These are phyloP conservation scores for Leucoma salicis DNA, from an alignment of 2,888 invertebrate species.

Conservation along the genomic window DNA sequence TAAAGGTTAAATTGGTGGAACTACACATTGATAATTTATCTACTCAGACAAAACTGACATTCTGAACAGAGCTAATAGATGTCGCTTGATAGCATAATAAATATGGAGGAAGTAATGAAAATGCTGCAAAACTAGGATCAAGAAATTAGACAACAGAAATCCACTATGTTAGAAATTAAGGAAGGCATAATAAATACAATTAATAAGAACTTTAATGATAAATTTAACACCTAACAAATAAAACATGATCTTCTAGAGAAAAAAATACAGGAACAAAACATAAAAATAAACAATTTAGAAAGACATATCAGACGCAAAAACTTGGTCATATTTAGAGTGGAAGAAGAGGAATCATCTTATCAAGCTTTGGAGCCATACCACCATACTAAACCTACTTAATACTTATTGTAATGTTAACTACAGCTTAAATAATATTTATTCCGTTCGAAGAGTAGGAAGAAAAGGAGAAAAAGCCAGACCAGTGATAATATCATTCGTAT, in stretches of 20 bases:
- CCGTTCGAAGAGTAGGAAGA: constrained; percentile 23
- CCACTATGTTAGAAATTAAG: constrained; percentile 9
- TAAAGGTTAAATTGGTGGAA: too few species aligned
- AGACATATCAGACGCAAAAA: too few species aligned
- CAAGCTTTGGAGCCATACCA: constrained; percentile 29
- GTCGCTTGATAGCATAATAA: too few species aligned
- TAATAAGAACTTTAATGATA: neutral
- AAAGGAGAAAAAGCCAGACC: constrained; percentile 19
- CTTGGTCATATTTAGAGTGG: constrained; percentile 1
- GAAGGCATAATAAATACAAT: constrained; percentile 11
- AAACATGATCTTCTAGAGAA: neutral
- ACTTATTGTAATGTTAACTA: constrained; percentile 16
- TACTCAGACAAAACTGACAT: too few species aligned
- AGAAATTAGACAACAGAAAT: neutral
- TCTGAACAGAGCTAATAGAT: too few species aligned
- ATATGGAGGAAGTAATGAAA: neutral
- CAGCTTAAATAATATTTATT: constrained; percentile 13
- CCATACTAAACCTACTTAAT: constrained; percentile 29
- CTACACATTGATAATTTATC: too few species aligned
- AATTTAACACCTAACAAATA: neutral
- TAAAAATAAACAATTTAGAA: too few species aligned
- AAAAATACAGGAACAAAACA: neutral
- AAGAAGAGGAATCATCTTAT: constrained; percentile 25
- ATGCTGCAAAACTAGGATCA: neutral
- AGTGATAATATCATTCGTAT: constrained; percentile 1